These are phyloP conservation scores for Diplodus sargus DNA, from an alignment of 2,797 vertebrate species.

Conservation along the genomic window DNA sequence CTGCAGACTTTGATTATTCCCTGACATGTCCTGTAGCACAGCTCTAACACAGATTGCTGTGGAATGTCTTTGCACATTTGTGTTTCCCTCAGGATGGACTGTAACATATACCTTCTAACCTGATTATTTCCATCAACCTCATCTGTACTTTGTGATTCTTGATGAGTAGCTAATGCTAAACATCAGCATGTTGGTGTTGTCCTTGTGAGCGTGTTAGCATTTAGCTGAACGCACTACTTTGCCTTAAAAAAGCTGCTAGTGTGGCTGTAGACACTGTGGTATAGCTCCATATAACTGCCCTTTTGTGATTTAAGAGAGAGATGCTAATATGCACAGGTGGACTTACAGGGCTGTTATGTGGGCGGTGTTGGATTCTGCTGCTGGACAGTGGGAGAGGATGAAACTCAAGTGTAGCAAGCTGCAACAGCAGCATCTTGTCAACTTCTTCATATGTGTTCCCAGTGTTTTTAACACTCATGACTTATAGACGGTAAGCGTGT, in stretches of 20 bases:
- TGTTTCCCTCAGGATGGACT: background rate
- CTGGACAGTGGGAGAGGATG: background rate
- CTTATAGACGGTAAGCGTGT: slow-evolving; percentile 7
- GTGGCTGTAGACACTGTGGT: background rate
- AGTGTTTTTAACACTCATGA: background rate
- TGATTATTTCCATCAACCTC: background rate
- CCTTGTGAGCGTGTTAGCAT: background rate
- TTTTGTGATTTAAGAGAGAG: background rate
- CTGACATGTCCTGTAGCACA: background rate
- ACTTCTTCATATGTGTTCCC: background rate
- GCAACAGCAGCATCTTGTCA: background rate
- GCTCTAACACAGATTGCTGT: no score
- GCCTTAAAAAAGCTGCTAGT: background rate
- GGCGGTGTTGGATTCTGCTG: background rate
- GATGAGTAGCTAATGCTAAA: background rate
- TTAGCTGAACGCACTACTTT: background rate
- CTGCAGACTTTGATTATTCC: background rate
- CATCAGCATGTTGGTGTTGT: background rate
- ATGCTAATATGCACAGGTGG: background rate
- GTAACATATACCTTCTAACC: background rate
- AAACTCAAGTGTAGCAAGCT: background rate
- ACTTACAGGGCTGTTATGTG: background rate
- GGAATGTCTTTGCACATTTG: background rate
- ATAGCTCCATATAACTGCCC: background rate
- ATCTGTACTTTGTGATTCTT: background rate